phyloP scores from a whole-genome alignment of 2,888 invertebrate species.

The Endotricha flammealis region DNA sequence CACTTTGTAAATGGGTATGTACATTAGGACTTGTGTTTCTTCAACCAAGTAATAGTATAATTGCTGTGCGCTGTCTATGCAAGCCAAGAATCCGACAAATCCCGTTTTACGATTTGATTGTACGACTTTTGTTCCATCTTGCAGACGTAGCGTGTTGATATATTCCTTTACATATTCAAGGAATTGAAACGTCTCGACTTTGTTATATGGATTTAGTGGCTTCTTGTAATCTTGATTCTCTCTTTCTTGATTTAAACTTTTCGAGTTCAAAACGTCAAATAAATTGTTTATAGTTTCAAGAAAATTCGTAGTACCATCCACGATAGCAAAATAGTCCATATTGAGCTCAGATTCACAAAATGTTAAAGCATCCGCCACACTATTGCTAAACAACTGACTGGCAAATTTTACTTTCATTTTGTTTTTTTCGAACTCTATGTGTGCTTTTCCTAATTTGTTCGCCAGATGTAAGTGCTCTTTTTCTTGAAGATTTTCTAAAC shows the following conservation, averaged over 20 bases:
- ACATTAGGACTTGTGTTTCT: not conserved
- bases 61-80: not conserved
- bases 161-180: not conserved
- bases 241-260: conserved; percentile 1
- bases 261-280: conserved; percentile 13
- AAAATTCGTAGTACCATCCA: not conserved
- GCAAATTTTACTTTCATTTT: conserved; percentile 12
- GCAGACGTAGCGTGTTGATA: not conserved
- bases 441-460: conserved; percentile 4
- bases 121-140: not conserved
- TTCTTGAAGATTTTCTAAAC: conserved; percentile 8
- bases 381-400: conserved; percentile 10
- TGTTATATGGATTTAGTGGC: conserved; percentile 3
- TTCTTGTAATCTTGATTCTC: conserved; percentile 9
- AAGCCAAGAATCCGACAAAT: conserved; percentile 7
- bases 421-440: conserved; percentile 7
- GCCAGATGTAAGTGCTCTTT: conserved; percentile 9
- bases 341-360: conserved; percentile 3
- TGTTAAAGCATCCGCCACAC: conserved; percentile 9
- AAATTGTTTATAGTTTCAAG: conserved; percentile 10
- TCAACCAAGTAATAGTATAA: not conserved
- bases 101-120: conserved; percentile 4
- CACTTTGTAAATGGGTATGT: conserved; percentile 10
- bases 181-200: not conserved
- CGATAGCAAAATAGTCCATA: not conserved